Evolutionary conservation across 2,888 invertebrate species (phyloP), one percentile per base, ranked within the genome.

Genomic region (Ischnus inquisitorius): DNA sequence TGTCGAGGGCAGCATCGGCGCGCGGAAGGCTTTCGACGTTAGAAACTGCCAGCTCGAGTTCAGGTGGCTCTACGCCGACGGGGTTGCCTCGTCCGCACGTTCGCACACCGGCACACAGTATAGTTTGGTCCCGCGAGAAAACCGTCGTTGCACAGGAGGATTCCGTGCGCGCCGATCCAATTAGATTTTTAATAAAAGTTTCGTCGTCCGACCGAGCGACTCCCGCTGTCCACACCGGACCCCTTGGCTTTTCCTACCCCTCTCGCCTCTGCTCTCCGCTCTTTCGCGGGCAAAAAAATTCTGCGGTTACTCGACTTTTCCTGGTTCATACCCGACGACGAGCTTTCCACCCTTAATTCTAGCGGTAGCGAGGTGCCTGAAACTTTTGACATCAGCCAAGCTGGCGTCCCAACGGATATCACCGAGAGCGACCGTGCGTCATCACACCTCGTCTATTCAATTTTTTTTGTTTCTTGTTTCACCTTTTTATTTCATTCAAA

Each of bases 151-250:
- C 84, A 82, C 84, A 79, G 81, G 85, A 71, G 85, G 77, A 71
- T 84, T 34, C 82, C 84, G 84, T 84, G 83, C 88, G 85, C 90
- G 87, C 89, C 88, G 89, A 90, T 90, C 90, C 90, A 90, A 90
- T 90, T 90, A 90, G 90, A 90, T 90, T 90, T 90, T 90, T 90
- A 90, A 90, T 90, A 90, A 90, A 90, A 90, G 90, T 90, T 90
- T 90, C 90, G 87, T 88, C 90, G 89, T 90, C 89, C 88, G 85
- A 87, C 74, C 84, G 60, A 67, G 82, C 64, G 84, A 62, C 48
- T 46, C 71, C 79, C 16, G 60, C 60, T 60, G 60, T 60, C 60
- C 60, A 25, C 46, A 22, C 57, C 46, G 14, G 57, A n/a, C n/a
- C 60, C 25, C 14, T 25, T 12, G 5, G 25, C 22, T 3, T 22